Base-by-base conservation (phyloP, 2,797 vertebrate species). In the Carcharodon carcharias region DNA sequence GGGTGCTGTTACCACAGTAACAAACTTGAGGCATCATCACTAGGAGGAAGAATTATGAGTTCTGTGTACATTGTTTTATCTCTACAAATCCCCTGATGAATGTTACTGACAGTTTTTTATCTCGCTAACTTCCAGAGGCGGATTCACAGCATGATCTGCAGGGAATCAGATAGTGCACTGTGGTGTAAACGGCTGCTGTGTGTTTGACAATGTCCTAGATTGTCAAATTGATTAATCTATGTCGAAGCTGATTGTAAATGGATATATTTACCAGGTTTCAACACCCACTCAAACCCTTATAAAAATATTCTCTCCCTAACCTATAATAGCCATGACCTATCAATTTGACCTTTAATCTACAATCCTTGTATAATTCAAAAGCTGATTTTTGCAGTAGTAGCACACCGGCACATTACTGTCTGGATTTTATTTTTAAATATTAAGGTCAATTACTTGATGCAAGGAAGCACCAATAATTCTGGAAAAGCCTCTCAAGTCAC, bases 21-120 rank as follows among this genome's bases (percentile, higher is more conserved):
- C 94, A 95, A 73, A 95, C 94, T 77, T 95, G 94, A 77, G 71
- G 94, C 94, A 95, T 95, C 94, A 95, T 95, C 94, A 77, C 67
- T 95, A 58, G 94, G 28, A 95, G 69, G 94, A 95, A 95, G 94
- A 95, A 95, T 95, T 95, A 95, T 95, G 94, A 95, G 94, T 95
- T 95, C 94, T 95, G 71, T 95, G 94, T 95, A 95, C 71, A 95
- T 95, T 95, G 94, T 95, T 95, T 95, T 95, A 95, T 95, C 94
- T 95, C 94, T 77, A 58, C 94, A 95, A 95, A 77, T 95, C 69
- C 94, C 94, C 26, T 95, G 94, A 95, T 95, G 94, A 95, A 95
- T 95, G 94, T 95, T 77, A 95, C 94, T 95, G 94, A 95, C 94
- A 95, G 94, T 95, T 95, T 95, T 95, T 95, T 95, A 95, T 95